These are phyloP conservation scores for Aricia agestis DNA, from an alignment of 1,140 invertebrate genomes.

Conservation along the genomic window DNA sequence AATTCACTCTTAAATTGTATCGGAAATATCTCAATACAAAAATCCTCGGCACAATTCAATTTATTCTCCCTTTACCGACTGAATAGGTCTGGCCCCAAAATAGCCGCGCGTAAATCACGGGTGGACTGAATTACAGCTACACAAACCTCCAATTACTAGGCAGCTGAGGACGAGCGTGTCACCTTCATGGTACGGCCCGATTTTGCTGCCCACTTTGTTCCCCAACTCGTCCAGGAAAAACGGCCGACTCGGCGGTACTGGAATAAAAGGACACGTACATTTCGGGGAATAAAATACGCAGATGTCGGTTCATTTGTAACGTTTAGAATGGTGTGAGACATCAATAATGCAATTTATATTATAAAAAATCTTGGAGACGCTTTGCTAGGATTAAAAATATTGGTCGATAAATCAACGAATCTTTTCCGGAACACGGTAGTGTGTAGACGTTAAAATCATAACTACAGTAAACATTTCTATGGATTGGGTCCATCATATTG, in stretches of 20 bases:
- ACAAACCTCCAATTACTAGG: slow-evolving; percentile 87
- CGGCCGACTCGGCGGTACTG: slow-evolving; percentile 69
- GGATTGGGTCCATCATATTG: too few species aligned
- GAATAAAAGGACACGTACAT: slow-evolving; percentile 13
- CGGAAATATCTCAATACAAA: too few species aligned
- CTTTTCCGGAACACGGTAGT: too few species aligned
- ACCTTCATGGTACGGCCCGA: slow-evolving; percentile 88
- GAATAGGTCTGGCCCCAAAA: not conserved
- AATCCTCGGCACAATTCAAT: too few species aligned
- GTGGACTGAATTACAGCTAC: not conserved
- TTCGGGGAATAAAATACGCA: not conserved
- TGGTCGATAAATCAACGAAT: too few species aligned
- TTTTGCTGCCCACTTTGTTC: slow-evolving; percentile 63
- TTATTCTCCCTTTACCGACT: not conserved
- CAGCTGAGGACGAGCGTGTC: slow-evolving; percentile 87
- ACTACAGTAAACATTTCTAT: too few species aligned
- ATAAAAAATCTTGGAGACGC: not conserved
- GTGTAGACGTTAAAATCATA: too few species aligned
- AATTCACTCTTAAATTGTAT: too few species aligned
- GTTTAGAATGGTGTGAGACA: not conserved
- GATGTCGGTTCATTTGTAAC: not conserved
- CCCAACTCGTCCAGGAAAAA: slow-evolving; percentile 72
- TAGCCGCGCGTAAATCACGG: not conserved
- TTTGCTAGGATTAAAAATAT: not conserved
- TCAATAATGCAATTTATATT: not conserved